Conservation (phyloP, 2,797 vertebrate species). For the Anguilla anguilla region DNA sequence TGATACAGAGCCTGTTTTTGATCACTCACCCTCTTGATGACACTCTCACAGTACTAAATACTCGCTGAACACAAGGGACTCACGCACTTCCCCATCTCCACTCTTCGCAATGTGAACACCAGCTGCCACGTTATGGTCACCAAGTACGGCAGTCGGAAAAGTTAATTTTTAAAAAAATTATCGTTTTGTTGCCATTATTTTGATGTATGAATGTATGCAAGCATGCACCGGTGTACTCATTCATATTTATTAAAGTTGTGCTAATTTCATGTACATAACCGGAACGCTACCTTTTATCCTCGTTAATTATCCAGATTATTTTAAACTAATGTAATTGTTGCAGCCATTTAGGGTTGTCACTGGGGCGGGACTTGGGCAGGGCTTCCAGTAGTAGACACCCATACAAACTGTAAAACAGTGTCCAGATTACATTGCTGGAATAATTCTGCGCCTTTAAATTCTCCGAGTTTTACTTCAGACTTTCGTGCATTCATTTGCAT, state of each 20-base stretch:
- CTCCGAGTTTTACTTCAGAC: no score
- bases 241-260: slow-evolving; percentile 48
- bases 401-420: not conserved
- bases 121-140: slow-evolving; percentile 45
- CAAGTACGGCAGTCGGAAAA: not conserved
- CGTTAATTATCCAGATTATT: not conserved
- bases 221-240: slow-evolving; percentile 44
- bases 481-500: no score
- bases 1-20: not conserved
- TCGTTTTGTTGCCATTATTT: slow-evolving; percentile 63
- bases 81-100: not conserved
- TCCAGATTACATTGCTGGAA: not conserved
- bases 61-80: not conserved
- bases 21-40: slow-evolving; percentile 28
- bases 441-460: no score
- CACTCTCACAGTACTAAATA: not conserved
- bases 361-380: not conserved
- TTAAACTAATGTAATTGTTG: not conserved
- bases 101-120: slow-evolving; percentile 36
- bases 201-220: slow-evolving; percentile 45
- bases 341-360: not conserved
- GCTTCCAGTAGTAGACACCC: not conserved
- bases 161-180: slow-evolving; percentile 21
- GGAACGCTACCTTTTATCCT: slow-evolving; percentile 32
- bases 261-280: slow-evolving; percentile 61